Conservation (phyloP, 2,888 invertebrate genomes). For the Leptopterna dolabrata region DNA sequence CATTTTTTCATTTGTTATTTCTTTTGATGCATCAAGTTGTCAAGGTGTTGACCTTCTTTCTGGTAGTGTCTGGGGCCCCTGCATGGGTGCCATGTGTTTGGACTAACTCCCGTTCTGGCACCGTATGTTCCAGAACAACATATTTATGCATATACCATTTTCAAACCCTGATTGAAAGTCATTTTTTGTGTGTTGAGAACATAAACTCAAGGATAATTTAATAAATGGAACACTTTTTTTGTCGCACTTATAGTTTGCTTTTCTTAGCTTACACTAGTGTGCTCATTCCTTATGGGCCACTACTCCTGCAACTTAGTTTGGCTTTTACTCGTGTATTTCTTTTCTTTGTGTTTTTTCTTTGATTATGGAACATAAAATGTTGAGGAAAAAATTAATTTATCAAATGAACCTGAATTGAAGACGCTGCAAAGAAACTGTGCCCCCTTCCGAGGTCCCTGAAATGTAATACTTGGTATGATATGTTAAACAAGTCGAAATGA, state of each 20-base stretch:
- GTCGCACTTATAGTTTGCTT: slow-evolving; percentile 54
- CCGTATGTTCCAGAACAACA: slow-evolving; percentile 41
- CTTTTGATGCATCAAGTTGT: slow-evolving; percentile 15
- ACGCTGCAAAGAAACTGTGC: background rate
- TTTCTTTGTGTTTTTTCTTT: slow-evolving; percentile 46
- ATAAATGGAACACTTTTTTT: slow-evolving; percentile 50
- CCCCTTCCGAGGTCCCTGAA: background rate
- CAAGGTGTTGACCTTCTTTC: slow-evolving; percentile 19
- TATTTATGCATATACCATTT: slow-evolving; percentile 30
- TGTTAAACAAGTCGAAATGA: background rate
- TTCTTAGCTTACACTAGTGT: slow-evolving; percentile 53
- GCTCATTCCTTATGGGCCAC: slow-evolving; percentile 22
- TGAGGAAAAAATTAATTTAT: background rate
- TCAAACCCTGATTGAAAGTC: slow-evolving; percentile 43
- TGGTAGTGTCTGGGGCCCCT: slow-evolving; percentile 48
- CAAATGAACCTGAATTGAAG: background rate
- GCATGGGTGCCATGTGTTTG: slow-evolving; percentile 53
- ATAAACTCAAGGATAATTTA: background rate
- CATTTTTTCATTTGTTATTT: slow-evolving; percentile 8
- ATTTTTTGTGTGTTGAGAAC: slow-evolving; percentile 45
- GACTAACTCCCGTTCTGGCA: slow-evolving; percentile 52
- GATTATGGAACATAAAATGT: background rate
- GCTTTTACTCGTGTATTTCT: slow-evolving; percentile 47
- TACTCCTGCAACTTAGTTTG: slow-evolving; percentile 53
- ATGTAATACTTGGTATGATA: background rate